Evolutionary conservation across 2,888 invertebrate genomes (phyloP), one percentile per base, ranked within the genome.

Genomic region (Drosophila seclusa): DNA sequence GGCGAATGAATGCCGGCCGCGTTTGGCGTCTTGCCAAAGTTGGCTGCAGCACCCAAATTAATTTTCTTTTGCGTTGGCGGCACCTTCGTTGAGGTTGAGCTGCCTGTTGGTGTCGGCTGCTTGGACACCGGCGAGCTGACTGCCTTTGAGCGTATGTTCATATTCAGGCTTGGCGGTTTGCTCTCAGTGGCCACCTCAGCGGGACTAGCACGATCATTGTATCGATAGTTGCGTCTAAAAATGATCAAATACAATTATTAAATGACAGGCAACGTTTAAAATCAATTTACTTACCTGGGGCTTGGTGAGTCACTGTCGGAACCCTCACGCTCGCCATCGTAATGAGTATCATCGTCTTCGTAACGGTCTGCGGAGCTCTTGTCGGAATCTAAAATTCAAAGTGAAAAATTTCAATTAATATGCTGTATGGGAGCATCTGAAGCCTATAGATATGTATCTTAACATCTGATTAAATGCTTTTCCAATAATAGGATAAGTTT

Each of bases 31-130:
- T 94, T 94, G n/a, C 95, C 96, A 90, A 95, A 96, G 87, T 94
- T 94, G 2, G 95, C 95, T 6, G 96, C 96, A 45, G 96, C 96
- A 62, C 95, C 95, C 65, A 95, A 90, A 75, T 95, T 94, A n/a
- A 95, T 95, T 89, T 94, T 94, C 92, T 95, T 95, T 65, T 92
- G 92, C 90, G 80, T 65, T 92, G 73, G 94, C 36, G 83, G 67
- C 54, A 57, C 78, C 54, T 83, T 82, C 45, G 79, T 93, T 27
- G 55, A 8, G 10, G 74, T 62, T 27, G 38, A 27, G 18, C 72
- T 64, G 40, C 73, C 76, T 59, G 59, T 74, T 61, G 83, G 52
- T 50, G 82, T 69, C 24, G 85, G 76, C 54, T 72, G 88, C 53
- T 85, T 83, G 67, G 82, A 85, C 45, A 82, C 73, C 93, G 84